A percentile compares a stretch with the other conserved stretches of the same genome.
These are phyloP conservation scores for Candoia aspera DNA, from an alignment of 2,113 vertebrate species.

Conservation along the genomic window DNA sequence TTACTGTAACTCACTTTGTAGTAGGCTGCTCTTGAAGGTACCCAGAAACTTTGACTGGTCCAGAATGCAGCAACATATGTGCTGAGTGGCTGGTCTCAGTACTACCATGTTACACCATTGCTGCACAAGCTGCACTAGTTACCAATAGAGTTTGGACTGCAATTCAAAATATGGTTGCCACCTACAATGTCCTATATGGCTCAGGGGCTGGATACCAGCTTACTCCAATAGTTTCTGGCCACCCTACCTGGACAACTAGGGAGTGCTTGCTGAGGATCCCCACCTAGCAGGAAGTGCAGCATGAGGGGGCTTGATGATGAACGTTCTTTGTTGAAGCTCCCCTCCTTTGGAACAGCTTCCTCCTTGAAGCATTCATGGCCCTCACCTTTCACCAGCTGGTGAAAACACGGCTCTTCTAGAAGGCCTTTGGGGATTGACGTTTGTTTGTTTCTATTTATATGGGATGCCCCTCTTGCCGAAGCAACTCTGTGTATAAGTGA, in stretches of 20 bases:
- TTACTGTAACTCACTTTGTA: background rate
- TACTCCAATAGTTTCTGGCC: background rate
- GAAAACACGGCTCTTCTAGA: background rate
- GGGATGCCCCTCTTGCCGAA: background rate
- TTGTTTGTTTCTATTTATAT: background rate
- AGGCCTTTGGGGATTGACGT: background rate
- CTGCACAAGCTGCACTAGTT: background rate
- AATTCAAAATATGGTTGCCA: background rate
- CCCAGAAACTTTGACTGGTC: background rate
- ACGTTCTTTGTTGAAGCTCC: background rate
- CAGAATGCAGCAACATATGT: background rate
- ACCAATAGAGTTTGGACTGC: background rate
- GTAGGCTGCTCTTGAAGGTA: background rate
- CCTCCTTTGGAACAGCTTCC: background rate
- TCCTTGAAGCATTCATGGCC: background rate
- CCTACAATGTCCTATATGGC: background rate
- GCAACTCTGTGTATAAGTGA: background rate
- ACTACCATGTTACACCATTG: background rate
- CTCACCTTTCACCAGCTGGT: too few relatives aligned
- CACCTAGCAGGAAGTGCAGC: background rate
- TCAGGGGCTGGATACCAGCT: background rate
- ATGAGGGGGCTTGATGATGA: background rate
- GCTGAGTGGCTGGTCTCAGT: background rate
- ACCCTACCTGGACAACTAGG: background rate
- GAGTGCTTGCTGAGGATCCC: background rate